Percentiles rank a stretch among this genome's conserved stretches.
Conservation (phyloP, 2,113 vertebrate species). For the Tricholaema leucomelas region DNA sequence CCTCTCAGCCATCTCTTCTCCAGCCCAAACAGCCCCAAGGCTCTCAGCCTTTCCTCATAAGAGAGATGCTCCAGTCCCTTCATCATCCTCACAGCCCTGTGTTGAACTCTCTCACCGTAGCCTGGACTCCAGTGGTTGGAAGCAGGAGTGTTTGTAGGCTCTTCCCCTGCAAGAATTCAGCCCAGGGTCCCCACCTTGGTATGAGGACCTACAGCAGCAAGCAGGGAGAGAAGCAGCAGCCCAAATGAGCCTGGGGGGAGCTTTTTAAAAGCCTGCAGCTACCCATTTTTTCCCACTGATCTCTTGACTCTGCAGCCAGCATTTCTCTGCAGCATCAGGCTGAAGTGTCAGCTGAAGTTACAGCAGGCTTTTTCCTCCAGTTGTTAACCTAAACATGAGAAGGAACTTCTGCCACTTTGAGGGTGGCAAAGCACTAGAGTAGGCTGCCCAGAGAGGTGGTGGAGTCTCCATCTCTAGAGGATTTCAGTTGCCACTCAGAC, state of each 20-base stretch:
- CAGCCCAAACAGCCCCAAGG: too few species aligned
- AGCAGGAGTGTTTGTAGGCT: neutral
- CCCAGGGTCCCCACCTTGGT: rapidly evolving
- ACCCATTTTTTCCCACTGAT: neutral
- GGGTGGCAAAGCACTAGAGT: too few species aligned
- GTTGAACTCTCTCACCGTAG: too few species aligned
- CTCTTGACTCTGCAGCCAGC: neutral
- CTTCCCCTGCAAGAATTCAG: neutral
- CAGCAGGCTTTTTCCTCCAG: neutral
- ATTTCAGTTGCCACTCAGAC: too few species aligned
- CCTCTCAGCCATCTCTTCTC: too few species aligned
- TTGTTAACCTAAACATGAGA: neutral
- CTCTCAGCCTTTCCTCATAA: too few species aligned
- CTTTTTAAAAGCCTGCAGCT: neutral
- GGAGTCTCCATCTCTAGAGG: too few species aligned
- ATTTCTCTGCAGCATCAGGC: neutral
- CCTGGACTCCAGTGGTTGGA: neutral
- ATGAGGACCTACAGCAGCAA: neutral
- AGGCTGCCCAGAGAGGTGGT: too few species aligned
- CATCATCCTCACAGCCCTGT: too few species aligned
- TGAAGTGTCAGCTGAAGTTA: neutral
- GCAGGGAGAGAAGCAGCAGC: neutral
- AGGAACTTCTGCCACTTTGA: too few species aligned
- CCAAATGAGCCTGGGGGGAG: neutral
- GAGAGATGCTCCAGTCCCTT: too few species aligned